Evolutionary conservation across 23 tunicate species (phyloP).

Genomic region (Botrylloides violaceus): DNA sequence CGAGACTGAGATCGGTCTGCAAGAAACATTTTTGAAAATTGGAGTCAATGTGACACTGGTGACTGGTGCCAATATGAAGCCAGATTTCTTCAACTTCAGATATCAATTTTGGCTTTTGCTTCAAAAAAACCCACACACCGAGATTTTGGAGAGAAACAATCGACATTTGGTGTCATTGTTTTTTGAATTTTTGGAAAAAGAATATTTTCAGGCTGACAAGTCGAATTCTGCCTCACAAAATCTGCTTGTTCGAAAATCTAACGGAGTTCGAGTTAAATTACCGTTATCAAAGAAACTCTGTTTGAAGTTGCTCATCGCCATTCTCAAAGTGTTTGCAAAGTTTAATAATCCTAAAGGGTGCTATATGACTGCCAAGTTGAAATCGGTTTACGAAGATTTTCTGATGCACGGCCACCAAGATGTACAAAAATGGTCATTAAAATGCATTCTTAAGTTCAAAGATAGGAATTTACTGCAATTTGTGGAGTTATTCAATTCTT

Average conservation of each 20-base stretch:
- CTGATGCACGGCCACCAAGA: slow-evolving; percentile 41
- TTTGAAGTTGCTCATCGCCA: slow-evolving; percentile 22
- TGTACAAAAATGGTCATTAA: slow-evolving; percentile 41
- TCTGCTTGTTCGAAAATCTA: slow-evolving; percentile 1
- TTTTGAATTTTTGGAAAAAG: slow-evolving; percentile 51
- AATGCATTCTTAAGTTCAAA: slow-evolving; percentile 41
- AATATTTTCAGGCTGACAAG: slow-evolving; percentile 59
- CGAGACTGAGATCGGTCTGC: neutral
- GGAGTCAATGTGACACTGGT: neutral
- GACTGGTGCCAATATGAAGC: slow-evolving; percentile 14
- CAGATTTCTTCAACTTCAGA: slow-evolving; percentile 46
- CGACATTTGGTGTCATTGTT: slow-evolving; percentile 31
- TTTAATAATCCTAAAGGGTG: slow-evolving; percentile 30
- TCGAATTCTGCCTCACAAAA: slow-evolving; percentile 26
- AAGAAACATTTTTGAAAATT: neutral
- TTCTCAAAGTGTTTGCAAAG: slow-evolving; percentile 42
- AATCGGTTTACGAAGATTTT: slow-evolving; percentile 30
- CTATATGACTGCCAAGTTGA: slow-evolving; percentile 27
- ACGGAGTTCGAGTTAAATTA: neutral
- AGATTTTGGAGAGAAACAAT: slow-evolving; percentile 29
- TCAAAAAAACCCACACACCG: slow-evolving; percentile 25
- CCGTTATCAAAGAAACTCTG: slow-evolving; percentile 19
- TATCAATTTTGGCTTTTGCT: slow-evolving; percentile 50
- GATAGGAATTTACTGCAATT: slow-evolving; percentile 15
- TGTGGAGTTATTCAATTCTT: slow-evolving; percentile 27